These are phyloP conservation scores for Hydractinia symbiolongicarpus DNA, from an alignment of 30 jellyfish, hydroid and myxozoan species.

Conservation along the genomic window DNA sequence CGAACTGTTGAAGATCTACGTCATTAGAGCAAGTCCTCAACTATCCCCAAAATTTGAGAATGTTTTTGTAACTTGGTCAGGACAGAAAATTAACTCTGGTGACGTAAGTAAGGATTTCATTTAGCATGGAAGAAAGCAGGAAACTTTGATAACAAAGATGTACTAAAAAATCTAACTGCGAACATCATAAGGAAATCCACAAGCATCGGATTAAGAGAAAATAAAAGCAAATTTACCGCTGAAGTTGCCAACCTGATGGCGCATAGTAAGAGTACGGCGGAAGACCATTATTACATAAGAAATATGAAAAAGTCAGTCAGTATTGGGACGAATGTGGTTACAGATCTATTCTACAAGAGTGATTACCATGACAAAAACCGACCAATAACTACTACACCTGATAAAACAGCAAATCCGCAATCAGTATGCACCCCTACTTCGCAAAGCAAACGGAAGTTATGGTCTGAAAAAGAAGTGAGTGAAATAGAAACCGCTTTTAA, in stretches of 20 bases:
- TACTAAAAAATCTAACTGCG: slow-evolving; percentile 14
- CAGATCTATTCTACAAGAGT: neutral
- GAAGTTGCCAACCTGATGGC: slow-evolving; percentile 11
- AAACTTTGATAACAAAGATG: neutral
- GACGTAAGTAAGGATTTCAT: slow-evolving; percentile 1
- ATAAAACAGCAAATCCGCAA: no score
- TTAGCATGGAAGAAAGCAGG: slow-evolving; percentile 18
- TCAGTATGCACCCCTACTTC: no score
- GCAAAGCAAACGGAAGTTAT: neutral
- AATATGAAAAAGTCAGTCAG: neutral
- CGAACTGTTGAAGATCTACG: slow-evolving; percentile 10
- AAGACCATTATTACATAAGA: slow-evolving; percentile 9
- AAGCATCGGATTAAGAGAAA: slow-evolving; percentile 7
- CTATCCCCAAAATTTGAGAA: slow-evolving; percentile 1
- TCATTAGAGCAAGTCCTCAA: slow-evolving; percentile 4
- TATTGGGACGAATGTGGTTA: neutral
- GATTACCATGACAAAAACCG: neutral
- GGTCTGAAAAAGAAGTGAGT: neutral
- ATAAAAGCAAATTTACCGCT: neutral
- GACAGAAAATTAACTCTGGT: neutral
- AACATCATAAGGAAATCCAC: slow-evolving; percentile 11
- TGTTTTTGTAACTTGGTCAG: slow-evolving; percentile 21
- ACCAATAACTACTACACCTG: neutral
- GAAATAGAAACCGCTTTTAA: neutral
- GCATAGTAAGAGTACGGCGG: slow-evolving; percentile 14